Base-by-base conservation (phyloP, 2,797 vertebrate genomes). In the Amblyraja radiata region DNA sequence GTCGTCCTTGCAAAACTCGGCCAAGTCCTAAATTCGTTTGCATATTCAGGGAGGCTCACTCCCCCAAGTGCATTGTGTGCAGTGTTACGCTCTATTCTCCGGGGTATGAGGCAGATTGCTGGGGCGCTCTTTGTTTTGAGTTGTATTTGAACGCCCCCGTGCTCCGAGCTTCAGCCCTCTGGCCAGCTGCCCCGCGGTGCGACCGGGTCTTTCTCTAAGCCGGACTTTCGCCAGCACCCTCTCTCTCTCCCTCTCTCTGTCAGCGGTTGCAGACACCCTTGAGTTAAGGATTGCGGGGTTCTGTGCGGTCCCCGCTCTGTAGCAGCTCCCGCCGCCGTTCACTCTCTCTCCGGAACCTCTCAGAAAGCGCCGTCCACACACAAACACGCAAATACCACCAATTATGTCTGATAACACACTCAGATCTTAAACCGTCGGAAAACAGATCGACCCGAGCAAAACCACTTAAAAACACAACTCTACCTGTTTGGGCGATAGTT, bases 261-360 rank as follows among this genome's bases (percentile, higher is more conserved):
- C 88, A 14, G 3, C 68, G 18, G n/a, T 25, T 10, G 32, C 32
- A 1, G 7, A 1, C 23, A 16, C 71, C 46, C 36, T 28, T 5
- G 25, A 23, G 25, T 92, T 46, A 36, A 92, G 76, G 68, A 46
- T 46, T 76, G 65, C 39, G 88, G 68, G 73, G 46, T 46, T 46
- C 46, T 46, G 46, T 90, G 65, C 68, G 7, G 18, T 36, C 46
- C 71, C 36, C 46, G 68, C 90, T 92, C 90, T 76, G 71, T 2
- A 92, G 65, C 90, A 11, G 68, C 71, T 39, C 68, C 90, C 58
- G 71, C 90, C 76, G 90, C 68, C 71, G 90, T 28, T 76, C 90
- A 74, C 71, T 46, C 46, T 46, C 46, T 46, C 39, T 46, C 39
- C 39, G 39, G 39, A 46, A 46, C 39, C 39, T 46, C 46, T 46